These are phyloP conservation scores for Haemorhous mexicanus DNA, from an alignment of 2,113 vertebrate species.

Conservation along the genomic window DNA sequence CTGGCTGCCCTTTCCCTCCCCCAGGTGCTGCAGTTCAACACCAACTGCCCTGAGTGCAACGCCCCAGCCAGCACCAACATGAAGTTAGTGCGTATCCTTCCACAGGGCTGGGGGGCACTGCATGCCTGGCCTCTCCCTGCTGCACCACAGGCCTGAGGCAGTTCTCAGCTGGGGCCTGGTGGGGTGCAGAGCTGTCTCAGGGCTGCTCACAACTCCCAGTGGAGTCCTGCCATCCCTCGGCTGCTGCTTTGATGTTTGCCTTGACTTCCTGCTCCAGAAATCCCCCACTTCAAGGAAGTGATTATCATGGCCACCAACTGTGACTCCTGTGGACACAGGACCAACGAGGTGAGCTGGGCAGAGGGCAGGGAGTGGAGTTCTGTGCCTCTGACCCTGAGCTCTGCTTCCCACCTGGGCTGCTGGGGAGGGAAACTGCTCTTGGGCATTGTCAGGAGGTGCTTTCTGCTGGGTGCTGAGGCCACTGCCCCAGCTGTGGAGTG, in stretches of 20 bases:
- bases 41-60: conserved; percentile 94
- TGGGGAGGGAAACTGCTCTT: background rate
- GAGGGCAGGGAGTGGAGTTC: no score
- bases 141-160: fast-evolving
- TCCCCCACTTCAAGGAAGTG: conserved; percentile 97
- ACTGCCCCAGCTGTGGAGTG: fast-evolving
- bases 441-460: background rate
- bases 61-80: conserved; percentile 90
- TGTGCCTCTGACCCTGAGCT: fast-evolving
- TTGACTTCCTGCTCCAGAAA: conserved; percentile 76
- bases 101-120: no score
- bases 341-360: conserved; percentile 81
- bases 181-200: no score
- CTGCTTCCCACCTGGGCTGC: background rate
- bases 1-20: background rate
- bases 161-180: fast-evolving
- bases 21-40: conserved; percentile 88
- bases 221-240: fast-evolving
- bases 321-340: conserved; percentile 88
- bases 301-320: conserved; percentile 98
- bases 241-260: background rate
- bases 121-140: background rate
- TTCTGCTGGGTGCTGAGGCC: background rate
- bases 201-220: fast-evolving
- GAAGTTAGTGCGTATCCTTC: conserved; percentile 91